These are phyloP conservation scores for Clamator glandarius DNA, from an alignment of 2,797 vertebrate genomes.

Conservation along the genomic window DNA sequence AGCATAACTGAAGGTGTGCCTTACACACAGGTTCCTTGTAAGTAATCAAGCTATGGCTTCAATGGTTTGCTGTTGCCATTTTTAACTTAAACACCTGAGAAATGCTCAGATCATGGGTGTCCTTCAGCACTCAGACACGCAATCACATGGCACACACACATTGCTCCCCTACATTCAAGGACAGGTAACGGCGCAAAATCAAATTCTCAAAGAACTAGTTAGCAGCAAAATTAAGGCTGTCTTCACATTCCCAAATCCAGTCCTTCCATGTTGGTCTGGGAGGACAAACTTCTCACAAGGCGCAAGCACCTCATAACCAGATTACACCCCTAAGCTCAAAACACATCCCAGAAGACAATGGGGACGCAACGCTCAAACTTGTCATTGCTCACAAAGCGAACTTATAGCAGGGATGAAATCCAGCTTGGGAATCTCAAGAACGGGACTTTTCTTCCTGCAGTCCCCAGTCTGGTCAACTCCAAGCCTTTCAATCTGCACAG, in stretches of 20 bases:
- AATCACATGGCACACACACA: background rate
- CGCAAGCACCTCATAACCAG: background rate
- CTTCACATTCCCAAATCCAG: background rate
- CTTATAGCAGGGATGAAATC: background rate
- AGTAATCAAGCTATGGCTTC: background rate
- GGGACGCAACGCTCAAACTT: background rate
- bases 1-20: background rate
- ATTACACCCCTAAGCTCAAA: background rate
- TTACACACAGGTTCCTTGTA: background rate
- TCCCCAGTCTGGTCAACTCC: background rate
- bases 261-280: background rate
- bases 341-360: background rate
- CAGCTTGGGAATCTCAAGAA: background rate
- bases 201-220: background rate
- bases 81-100: background rate
- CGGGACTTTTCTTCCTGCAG: background rate
- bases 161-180: background rate
- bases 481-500: background rate
- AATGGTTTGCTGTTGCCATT: background rate
- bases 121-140: background rate
- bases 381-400: background rate
- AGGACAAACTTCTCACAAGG: background rate
- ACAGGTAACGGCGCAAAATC: background rate
- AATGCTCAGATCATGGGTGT: background rate
- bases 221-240: background rate